Base-by-base conservation (phyloP, 2,888 invertebrate species). In the Stramonita haemastoma region DNA sequence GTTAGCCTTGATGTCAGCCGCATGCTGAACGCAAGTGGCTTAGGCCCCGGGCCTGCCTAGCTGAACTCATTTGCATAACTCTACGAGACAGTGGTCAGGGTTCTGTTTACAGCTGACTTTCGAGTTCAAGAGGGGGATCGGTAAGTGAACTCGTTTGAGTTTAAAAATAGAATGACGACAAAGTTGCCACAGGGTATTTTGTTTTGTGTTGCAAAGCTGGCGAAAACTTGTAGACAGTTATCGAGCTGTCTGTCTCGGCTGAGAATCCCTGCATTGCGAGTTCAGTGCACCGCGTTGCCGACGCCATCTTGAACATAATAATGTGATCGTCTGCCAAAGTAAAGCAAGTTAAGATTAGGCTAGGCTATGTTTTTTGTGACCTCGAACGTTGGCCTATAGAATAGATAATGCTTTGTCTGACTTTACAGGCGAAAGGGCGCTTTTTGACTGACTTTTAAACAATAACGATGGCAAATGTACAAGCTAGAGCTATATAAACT, bases 251-350 rank as follows among this genome's bases (percentile, higher is more conserved):
- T 56, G 26, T 22, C 26, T 46, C 56, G 56, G 15, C 13, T 26
- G 46, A 19, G 19, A 60, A 60, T 19, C 32, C 1, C 8, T 26
- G 32, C 34, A 32, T 34, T 19, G 22, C 34, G 17, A 19, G 6
- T 29, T 13, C 29, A 29, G 29, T 34, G 13, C 19, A 34, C 15
- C 1, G 13, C 1, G 88, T n/a, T 70, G 15, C 66, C 0, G 84
- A 66, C 88, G 88, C 88, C 88, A 88, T 88, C 84, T 88, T 88
- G 84, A 88, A 88, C 88, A 84, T 88, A 32, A 81, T 87, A 79
- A 87, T 87, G 77, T 56, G 79, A 73, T 79, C 73, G 70, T 17
- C 57, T 29, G 56, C 17, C 19, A 29, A 36, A n/a, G 56, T 26
- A 85, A 32, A 60, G 17, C 1, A 15, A n/a, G 79, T 15, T 22